Evolutionary conservation across 1,140 invertebrate species (phyloP).

Genomic region (Zaprionus vittiger): DNA sequence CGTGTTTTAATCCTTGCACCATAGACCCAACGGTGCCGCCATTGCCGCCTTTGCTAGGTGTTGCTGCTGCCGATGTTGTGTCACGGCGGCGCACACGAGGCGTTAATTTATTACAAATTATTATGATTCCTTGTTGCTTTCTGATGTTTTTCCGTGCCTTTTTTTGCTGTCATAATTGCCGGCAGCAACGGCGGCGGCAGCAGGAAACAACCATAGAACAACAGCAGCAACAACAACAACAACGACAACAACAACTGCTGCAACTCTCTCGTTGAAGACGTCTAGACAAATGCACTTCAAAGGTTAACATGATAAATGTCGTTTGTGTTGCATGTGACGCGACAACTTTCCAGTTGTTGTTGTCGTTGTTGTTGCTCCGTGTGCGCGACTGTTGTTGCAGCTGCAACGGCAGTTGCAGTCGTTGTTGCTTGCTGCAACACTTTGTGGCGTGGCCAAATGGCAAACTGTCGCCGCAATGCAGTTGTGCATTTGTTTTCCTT

Average conservation of each 20-base stretch:
- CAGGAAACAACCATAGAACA: constrained; percentile 54
- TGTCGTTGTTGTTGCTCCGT: constrained; percentile 19
- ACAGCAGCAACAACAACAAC: constrained; percentile 39
- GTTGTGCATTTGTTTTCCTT: constrained; percentile 51
- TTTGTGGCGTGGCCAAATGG: constrained; percentile 58
- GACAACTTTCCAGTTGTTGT: constrained; percentile 74
- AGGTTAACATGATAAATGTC: constrained; percentile 83
- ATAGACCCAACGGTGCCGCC: constrained; percentile 44
- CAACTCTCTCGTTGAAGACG: constrained; percentile 76
- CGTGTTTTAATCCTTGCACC: constrained; percentile 66
- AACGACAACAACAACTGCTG: constrained; percentile 41
- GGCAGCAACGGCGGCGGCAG: constrained; percentile 20
- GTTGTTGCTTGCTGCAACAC: constrained; percentile 42
- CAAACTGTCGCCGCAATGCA: constrained; percentile 61
- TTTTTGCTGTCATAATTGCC: constrained; percentile 52
- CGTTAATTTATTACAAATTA: constrained; percentile 83
- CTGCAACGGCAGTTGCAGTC: constrained; percentile 26
- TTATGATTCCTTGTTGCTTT: constrained; percentile 76
- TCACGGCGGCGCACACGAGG: constrained; percentile 54
- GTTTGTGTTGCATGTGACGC: constrained; percentile 78
- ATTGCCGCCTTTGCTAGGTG: constrained; percentile 50
- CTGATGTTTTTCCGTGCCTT: constrained; percentile 39
- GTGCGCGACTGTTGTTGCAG: constrained; percentile 36
- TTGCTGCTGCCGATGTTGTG: constrained; percentile 51
- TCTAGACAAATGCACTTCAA: constrained; percentile 83